phyloP scores from a whole-genome alignment of 2,113 vertebrate species.

The Eubucco bourcierii region DNA sequence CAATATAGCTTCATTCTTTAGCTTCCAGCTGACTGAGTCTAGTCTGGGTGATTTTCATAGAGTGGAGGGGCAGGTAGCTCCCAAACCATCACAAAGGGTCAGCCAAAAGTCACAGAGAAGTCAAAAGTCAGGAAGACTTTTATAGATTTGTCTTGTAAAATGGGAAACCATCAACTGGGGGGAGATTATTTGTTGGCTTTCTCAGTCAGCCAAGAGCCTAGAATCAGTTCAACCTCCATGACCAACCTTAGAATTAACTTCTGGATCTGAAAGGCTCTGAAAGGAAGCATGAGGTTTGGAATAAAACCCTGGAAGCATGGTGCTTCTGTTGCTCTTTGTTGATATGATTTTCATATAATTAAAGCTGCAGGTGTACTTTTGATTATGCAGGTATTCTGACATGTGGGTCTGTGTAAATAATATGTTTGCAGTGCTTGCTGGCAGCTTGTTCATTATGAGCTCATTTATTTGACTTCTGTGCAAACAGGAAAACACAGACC shows the following conservation, averaged over 20 bases:
- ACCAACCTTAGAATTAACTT: not conserved
- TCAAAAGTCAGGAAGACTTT: not conserved
- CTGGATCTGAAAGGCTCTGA: not conserved
- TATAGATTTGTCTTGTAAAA: not conserved
- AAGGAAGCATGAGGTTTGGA: not conserved
- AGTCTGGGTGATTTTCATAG: too few species aligned
- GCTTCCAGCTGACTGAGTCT: too few species aligned
- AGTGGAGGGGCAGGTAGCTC: too few species aligned
- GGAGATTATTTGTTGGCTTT: not conserved
- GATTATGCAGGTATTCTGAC: constrained; percentile 27
- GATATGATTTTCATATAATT: constrained; percentile 15
- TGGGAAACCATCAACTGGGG: not conserved
- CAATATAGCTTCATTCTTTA: too few species aligned
- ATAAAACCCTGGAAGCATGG: not conserved
- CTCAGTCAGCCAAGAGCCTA: not conserved
- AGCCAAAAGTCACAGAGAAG: not conserved
- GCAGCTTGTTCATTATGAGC: constrained; percentile 48
- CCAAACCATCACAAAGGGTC: not conserved
- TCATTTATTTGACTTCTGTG: constrained; percentile 52
- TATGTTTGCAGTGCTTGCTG: not conserved
- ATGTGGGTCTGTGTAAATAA: constrained; percentile 4
- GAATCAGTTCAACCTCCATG: not conserved
- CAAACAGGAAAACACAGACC: not conserved
- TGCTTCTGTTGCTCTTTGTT: not conserved
- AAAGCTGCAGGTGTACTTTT: constrained; percentile 44